phyloP scores from a whole-genome alignment of 2,113 vertebrate species.

The Haliaeetus leucogaster region DNA sequence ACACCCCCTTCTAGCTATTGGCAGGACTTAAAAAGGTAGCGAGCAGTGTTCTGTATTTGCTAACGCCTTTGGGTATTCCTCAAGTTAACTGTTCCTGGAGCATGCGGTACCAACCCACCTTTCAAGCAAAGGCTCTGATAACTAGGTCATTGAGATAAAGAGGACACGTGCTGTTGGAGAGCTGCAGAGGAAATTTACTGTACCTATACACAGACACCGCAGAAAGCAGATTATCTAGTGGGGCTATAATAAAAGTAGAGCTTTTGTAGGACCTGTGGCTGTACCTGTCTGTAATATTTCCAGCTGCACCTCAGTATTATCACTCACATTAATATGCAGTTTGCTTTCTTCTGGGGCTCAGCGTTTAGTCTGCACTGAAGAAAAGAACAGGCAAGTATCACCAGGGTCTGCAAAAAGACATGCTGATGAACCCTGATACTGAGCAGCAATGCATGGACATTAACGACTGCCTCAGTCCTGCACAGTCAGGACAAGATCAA shows the following conservation, averaged over 20 bases:
- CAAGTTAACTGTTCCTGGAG: neutral
- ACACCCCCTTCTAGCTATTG: too few relatives aligned
- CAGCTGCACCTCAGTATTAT: neutral
- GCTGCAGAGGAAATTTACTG: neutral
- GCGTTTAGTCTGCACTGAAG: neutral
- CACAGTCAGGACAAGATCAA: neutral
- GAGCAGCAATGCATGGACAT: neutral
- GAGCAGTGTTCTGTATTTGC: neutral
- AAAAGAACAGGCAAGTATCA: neutral
- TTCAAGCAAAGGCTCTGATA: neutral
- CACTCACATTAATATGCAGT: accelerated
- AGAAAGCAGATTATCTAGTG: neutral
- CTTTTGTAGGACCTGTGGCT: neutral
- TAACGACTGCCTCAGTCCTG: neutral
- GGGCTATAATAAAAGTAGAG: neutral
- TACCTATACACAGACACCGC: neutral
- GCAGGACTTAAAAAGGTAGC: neutral
- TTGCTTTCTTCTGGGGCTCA: neutral
- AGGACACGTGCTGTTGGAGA: neutral
- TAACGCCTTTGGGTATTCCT: neutral
- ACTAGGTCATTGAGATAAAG: neutral
- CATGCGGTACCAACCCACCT: accelerated
- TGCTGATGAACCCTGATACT: accelerated
- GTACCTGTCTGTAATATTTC: neutral
- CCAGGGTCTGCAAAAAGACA: neutral